phyloP scores from a whole-genome alignment of 1,140 invertebrate genomes.

The Caligus rogercresseyi region DNA sequence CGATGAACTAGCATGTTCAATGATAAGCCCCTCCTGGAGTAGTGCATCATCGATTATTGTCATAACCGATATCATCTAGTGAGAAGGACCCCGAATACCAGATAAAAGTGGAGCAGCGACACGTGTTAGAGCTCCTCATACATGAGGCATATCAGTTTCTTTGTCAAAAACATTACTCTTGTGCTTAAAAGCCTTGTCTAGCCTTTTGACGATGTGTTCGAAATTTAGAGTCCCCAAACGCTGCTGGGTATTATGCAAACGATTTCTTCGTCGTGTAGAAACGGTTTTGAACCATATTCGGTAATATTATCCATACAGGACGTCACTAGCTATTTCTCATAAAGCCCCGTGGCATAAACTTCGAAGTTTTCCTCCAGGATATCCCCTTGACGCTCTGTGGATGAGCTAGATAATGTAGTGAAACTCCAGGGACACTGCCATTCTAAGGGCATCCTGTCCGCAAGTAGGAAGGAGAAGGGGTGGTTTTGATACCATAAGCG shows the following conservation, averaged over 20 bases:
- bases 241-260: constrained; percentile 55
- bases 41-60: background rate
- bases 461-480: constrained; percentile 29
- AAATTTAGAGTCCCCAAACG: constrained; percentile 56
- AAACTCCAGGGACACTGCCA: constrained; percentile 37
- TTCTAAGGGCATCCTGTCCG: background rate
- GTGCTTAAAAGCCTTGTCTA: constrained; percentile 83
- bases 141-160: background rate
- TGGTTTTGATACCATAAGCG: constrained; percentile 99
- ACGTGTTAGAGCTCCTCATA: constrained; percentile 1
- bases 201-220: constrained; percentile 86
- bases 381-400: constrained; percentile 85
- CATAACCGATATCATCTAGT: background rate
- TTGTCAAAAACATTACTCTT: constrained; percentile 51
- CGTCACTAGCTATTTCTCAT: constrained; percentile 92
- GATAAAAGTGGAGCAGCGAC: constrained; percentile 4
- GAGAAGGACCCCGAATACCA: background rate
- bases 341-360: constrained; percentile 93
- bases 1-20: background rate
- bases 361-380: constrained; percentile 91
- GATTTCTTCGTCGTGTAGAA: constrained; percentile 80
- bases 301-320: constrained; percentile 97
- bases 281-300: constrained; percentile 95
- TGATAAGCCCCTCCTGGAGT: background rate
- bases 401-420: constrained; percentile 93